Percentiles rank a stretch among this genome's conserved stretches.
phyloP scores from a whole-genome alignment of 2,888 invertebrate genomes.

The Drosophila hawaiiensis region DNA sequence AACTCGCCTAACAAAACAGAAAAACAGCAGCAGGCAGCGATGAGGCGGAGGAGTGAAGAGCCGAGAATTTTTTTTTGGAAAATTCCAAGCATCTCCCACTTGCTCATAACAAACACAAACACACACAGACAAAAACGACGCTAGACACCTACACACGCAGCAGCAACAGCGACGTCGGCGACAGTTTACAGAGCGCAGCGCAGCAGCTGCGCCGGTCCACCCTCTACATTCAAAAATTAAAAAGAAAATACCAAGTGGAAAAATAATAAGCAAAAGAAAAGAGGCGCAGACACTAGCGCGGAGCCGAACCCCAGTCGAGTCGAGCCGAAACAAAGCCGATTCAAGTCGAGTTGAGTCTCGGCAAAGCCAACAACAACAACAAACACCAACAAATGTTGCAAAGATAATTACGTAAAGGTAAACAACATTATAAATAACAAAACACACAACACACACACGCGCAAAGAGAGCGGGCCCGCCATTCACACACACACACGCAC shows the following conservation, averaged over 20 bases:
- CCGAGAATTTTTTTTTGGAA: conserved; percentile 75
- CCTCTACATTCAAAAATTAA: conserved; percentile 34
- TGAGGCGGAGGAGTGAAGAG: conserved; percentile 35
- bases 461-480: conserved; percentile 26
- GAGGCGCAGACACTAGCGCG: conserved; percentile 25
- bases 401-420: conserved; percentile 81
- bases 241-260: conserved; percentile 9
- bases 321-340: background rate
- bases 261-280: conserved; percentile 36
- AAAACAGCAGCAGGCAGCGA: conserved; percentile 1
- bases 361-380: conserved; percentile 10
- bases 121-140: conserved; percentile 15
- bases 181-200: conserved; percentile 48
- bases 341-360: background rate
- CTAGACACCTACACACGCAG: conserved; percentile 50
- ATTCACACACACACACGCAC: conserved; percentile 17
- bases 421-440: conserved; percentile 77
- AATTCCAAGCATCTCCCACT: conserved; percentile 72
- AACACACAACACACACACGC: conserved; percentile 29
- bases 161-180: conserved; percentile 4
- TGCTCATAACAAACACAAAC: conserved; percentile 8
- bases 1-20: conserved; percentile 30
- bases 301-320: conserved; percentile 10
- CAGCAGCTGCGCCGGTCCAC: conserved; percentile 39
- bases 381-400: conserved; percentile 64